Base-by-base conservation (phyloP, 1,140 invertebrate species). In the Meloidogyne floridensis region DNA sequence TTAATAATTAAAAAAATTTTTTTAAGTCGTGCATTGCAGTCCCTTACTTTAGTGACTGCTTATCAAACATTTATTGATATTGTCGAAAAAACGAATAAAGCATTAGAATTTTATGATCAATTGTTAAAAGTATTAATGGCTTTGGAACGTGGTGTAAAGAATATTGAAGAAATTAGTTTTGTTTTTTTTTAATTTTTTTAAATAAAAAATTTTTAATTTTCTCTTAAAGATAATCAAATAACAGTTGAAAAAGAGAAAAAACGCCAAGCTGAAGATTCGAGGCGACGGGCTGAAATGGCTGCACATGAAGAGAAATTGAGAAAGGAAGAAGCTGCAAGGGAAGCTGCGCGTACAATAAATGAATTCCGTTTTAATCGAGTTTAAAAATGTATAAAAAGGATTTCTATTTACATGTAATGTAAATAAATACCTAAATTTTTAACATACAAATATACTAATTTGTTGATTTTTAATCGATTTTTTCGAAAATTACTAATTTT, bases 61-160 rank as follows among this genome's bases (percentile, higher is more conserved):
- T 86, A 83, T 72, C 77, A 83, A 81, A 78, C 80, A 13, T 86
- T 81, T 43, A 82, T 69, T 18, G 84, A 83, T 13, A 71, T 86
- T 54, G 69, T 80, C 20, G 77, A 86, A 15, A 83, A 86, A 75
- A 85, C 84, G 11, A 75, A 73, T 69, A 69, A 84, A 51, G 84
- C 84, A 15, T 47, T 81, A 54, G 75, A 76, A 20, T 85, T 88
- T 77, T 86, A 84, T 72, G 73, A 54, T 15, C 80, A 87, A 70
- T 76, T 87, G 4, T 70, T 80, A n/a, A 81, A 74, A 20, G 51
- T 85, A 42, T 74, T 85, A 43, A 53, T 15, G 42, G 81, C 75
- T 4, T 32, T 85, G n/a, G 73, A 69, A 15, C 65, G 79, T 10
- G 80, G 75, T 11, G 51, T 84, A 42, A 59, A n/a, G 54, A 78